Evolutionary conservation across 1,140 invertebrate genomes (phyloP).

Genomic region (Tetramorium simillimum): DNA sequence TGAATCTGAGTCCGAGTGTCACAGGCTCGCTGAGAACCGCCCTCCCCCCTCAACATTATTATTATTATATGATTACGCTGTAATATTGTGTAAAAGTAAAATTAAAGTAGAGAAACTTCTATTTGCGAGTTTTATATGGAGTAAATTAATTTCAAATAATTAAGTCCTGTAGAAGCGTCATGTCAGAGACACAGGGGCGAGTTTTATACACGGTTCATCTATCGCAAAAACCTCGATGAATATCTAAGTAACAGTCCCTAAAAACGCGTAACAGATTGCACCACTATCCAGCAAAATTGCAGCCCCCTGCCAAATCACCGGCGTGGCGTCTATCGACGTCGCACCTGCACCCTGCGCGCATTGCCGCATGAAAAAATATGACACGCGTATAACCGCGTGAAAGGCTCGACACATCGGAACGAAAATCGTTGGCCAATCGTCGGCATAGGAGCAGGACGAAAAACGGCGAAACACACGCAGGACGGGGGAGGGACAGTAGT

Average conservation of each 20-base stretch:
- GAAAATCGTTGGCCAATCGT: constrained; percentile 58
- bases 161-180: background rate
- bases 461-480: background rate
- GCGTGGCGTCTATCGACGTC: constrained; percentile 28
- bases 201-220: background rate
- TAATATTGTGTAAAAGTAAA: background rate
- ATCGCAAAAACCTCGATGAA: background rate
- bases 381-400: constrained; percentile 27
- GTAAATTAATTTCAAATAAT: constrained; percentile 1
- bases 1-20: too few relatives aligned
- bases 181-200: background rate
- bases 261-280: constrained; percentile 30
- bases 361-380: constrained; percentile 47
- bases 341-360: constrained; percentile 32
- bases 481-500: background rate
- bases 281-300: constrained; percentile 33
- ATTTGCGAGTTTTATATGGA: background rate
- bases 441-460: background rate
- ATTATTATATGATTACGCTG: background rate
- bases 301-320: constrained; percentile 30
- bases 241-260: constrained; percentile 1
- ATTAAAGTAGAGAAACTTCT: background rate
- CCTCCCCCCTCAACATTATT: too few relatives aligned
- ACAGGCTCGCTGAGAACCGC: too few relatives aligned
- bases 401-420: background rate